Evolutionary conservation across 2,113 vertebrate genomes (phyloP).

Genomic region (Gasterosteus nipponicus): DNA sequence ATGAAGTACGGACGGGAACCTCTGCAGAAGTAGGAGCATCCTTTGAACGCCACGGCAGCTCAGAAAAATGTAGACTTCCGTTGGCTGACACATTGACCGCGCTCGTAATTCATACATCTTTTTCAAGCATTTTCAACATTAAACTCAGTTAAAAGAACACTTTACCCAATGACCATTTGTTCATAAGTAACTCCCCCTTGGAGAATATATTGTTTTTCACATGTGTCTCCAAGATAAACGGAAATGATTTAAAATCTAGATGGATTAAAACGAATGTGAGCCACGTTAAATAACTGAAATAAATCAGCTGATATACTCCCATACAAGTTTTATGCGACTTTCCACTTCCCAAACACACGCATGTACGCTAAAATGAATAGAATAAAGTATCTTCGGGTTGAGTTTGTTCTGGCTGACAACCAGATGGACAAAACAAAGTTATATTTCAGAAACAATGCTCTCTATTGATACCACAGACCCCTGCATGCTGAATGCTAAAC

Average conservation of each 20-base stretch:
- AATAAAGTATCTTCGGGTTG: background rate
- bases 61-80: background rate
- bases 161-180: too few species aligned
- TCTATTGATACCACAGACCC: background rate
- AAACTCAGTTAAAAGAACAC: background rate
- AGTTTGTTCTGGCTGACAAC: background rate
- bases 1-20: slow-evolving; percentile 83
- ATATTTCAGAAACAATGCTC: background rate
- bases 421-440: background rate
- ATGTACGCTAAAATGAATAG: background rate
- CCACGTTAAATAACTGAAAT: too few species aligned
- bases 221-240: too few species aligned
- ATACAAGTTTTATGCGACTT: too few species aligned
- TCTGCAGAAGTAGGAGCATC: slow-evolving; percentile 72
- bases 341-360: background rate
- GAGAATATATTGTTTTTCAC: too few species aligned
- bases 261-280: too few species aligned
- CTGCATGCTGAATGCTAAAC: background rate
- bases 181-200: too few species aligned
- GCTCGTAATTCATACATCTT: background rate
- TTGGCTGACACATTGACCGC: background rate
- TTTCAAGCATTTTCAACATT: background rate
- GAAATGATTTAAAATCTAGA: too few species aligned
- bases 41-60: background rate
- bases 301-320: too few species aligned